phyloP scores from a whole-genome alignment of 2,888 invertebrate genomes.

The Latrodectus hesperus region DNA sequence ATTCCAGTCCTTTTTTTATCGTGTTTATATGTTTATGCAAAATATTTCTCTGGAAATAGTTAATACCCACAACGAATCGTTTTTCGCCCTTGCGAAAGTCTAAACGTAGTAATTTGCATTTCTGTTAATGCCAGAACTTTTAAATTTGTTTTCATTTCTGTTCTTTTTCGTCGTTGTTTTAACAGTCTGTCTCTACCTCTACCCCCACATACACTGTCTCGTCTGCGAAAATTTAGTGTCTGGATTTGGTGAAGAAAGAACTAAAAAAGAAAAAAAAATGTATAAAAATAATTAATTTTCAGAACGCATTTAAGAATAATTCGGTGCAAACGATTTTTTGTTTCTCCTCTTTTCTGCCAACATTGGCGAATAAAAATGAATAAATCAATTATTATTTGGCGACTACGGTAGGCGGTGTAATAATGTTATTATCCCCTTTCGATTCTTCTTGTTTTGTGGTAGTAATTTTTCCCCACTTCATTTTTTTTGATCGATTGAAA shows the following conservation, averaged over 20 bases:
- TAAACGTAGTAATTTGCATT: background rate
- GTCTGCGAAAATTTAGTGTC: conserved; percentile 3
- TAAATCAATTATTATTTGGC: conserved; percentile 3
- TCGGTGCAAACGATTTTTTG: too few relatives aligned
- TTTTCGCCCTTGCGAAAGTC: too few relatives aligned
- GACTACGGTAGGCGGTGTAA: background rate
- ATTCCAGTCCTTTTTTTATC: too few relatives aligned
- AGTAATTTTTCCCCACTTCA: too few relatives aligned
- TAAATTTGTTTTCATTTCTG: background rate
- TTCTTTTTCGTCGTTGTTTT: background rate
- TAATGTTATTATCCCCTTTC: too few relatives aligned
- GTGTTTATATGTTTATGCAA: too few relatives aligned
- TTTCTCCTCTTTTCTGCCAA: background rate
- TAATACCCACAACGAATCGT: too few relatives aligned
- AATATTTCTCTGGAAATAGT: too few relatives aligned
- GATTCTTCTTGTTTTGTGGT: too few relatives aligned
- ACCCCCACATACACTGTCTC: background rate
- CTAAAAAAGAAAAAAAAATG: background rate
- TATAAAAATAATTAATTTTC: background rate
- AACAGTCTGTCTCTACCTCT: background rate
- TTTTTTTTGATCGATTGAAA: background rate
- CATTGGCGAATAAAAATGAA: background rate
- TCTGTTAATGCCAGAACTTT: background rate
- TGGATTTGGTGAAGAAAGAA: background rate
- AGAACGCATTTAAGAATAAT: background rate